Percentiles rank a stretch among this genome's conserved stretches.
phyloP scores from a whole-genome alignment of 2,113 vertebrate species.

The Ardeotis arabs region DNA sequence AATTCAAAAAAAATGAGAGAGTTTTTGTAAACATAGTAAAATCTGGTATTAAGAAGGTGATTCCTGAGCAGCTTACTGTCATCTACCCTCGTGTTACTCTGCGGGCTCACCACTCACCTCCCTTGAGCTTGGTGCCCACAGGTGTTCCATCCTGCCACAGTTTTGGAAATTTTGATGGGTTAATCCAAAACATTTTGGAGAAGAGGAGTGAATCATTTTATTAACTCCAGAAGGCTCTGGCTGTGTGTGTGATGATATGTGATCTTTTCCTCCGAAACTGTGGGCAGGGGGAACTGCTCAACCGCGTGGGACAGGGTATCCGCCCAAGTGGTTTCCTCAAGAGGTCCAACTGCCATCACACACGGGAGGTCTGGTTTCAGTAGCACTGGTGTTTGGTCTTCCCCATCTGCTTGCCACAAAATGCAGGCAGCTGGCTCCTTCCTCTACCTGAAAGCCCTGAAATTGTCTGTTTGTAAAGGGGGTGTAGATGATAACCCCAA shows the following conservation, averaged over 20 bases:
- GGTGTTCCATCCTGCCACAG: fast-evolving
- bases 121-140: background rate
- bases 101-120: background rate
- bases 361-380: conserved; percentile 38
- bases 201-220: background rate
- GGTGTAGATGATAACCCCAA: background rate
- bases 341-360: conserved; percentile 22
- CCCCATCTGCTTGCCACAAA: background rate
- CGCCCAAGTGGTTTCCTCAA: conserved; percentile 34
- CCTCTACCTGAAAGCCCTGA: background rate
- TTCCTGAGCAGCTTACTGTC: background rate
- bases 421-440: background rate
- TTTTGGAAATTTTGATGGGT: background rate
- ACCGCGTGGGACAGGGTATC: background rate
- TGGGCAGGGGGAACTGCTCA: background rate
- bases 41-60: background rate
- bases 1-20: background rate
- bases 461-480: background rate
- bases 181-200: background rate
- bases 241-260: background rate
- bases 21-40: background rate
- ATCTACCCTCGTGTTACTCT: fast-evolving
- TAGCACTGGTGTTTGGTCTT: background rate
- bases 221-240: background rate
- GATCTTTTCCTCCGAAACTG: conserved; percentile 43